A percentile compares a stretch with the other conserved stretches of the same genome.
phyloP scores from a whole-genome alignment of 2,797 vertebrate genomes.

The Platyrinchus mystaceus region DNA sequence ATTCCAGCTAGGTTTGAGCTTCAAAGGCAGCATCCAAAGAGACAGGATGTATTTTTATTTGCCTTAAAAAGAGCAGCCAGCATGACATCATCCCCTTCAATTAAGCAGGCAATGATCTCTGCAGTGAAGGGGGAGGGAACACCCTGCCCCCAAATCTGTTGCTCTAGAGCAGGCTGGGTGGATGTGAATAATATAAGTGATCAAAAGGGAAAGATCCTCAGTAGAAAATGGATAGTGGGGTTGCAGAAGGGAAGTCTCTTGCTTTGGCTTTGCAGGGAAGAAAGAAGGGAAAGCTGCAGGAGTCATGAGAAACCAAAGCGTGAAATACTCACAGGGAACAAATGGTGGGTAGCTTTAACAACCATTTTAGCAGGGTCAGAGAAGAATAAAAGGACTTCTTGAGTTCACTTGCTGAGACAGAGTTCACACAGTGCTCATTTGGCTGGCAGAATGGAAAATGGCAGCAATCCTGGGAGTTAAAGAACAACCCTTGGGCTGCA shows the following conservation, averaged over 20 bases:
- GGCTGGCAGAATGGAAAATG: constrained; percentile 56
- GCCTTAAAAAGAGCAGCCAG: constrained; percentile 46
- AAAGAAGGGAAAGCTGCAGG: constrained; percentile 31
- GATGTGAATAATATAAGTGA: neutral
- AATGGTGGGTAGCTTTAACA: constrained; percentile 37
- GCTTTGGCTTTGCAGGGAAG: neutral
- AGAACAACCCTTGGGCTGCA: constrained; percentile 35
- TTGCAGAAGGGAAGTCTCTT: neutral
- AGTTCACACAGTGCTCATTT: constrained; percentile 46
- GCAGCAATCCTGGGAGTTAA: constrained; percentile 29
- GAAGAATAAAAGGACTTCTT: constrained; percentile 35
- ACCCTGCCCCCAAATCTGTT: neutral
- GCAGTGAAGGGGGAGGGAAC: neutral
- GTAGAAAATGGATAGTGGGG: neutral
- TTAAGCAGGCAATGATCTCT: constrained; percentile 17
- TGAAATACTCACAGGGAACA: constrained; percentile 8
- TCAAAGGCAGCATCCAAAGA: constrained; percentile 19
- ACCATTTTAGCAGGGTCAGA: constrained; percentile 6
- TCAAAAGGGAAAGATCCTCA: constrained; percentile 7
- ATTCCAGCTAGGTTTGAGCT: neutral
- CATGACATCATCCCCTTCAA: constrained; percentile 44
- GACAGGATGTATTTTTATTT: constrained; percentile 45
- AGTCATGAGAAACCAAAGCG: constrained; percentile 4
- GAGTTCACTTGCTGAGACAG: constrained; percentile 30
- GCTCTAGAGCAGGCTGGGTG: neutral